phyloP scores from a whole-genome alignment of 2,888 invertebrate species.

The Cremastinae sp. region DNA sequence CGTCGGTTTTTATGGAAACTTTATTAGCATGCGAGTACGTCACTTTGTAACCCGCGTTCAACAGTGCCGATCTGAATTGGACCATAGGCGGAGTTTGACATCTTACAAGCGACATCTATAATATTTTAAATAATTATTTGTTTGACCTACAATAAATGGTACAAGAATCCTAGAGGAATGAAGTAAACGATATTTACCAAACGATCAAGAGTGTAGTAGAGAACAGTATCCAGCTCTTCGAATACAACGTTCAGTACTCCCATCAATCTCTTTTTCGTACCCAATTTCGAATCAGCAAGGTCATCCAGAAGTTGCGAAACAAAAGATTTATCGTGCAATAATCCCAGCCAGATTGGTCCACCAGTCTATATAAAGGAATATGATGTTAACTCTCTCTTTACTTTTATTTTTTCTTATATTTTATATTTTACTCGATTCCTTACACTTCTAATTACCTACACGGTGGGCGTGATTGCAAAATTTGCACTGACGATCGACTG shows the following conservation, averaged over 20 bases:
- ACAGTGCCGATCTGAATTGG: conserved; percentile 89
- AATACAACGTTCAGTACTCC: conserved; percentile 90
- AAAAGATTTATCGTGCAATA: conserved; percentile 91
- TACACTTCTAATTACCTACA: conserved; percentile 80
- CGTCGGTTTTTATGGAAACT: conserved; percentile 95
- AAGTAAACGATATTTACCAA: conserved; percentile 64
- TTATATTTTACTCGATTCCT: background rate
- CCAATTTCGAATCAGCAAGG: conserved; percentile 81
- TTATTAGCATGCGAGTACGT: conserved; percentile 95
- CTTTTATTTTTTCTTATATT: background rate
- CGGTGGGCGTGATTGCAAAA: conserved; percentile 89
- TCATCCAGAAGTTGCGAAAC: conserved; percentile 84
- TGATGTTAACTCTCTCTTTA: background rate
- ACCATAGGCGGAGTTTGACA: conserved; percentile 75
- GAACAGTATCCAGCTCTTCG: conserved; percentile 93
- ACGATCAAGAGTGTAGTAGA: conserved; percentile 93
- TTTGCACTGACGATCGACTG: conserved; percentile 85
- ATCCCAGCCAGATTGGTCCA: conserved; percentile 96
- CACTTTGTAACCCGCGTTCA: conserved; percentile 94
- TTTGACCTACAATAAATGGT: background rate
- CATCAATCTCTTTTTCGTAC: conserved; percentile 88
- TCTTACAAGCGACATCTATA: conserved; percentile 74
- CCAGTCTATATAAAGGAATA: conserved; percentile 84
- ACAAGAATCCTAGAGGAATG: background rate
- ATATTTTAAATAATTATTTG: conserved; percentile 28